Evolutionary conservation across 2,888 invertebrate species (phyloP).

Genomic region (Phymatocera aterrima): DNA sequence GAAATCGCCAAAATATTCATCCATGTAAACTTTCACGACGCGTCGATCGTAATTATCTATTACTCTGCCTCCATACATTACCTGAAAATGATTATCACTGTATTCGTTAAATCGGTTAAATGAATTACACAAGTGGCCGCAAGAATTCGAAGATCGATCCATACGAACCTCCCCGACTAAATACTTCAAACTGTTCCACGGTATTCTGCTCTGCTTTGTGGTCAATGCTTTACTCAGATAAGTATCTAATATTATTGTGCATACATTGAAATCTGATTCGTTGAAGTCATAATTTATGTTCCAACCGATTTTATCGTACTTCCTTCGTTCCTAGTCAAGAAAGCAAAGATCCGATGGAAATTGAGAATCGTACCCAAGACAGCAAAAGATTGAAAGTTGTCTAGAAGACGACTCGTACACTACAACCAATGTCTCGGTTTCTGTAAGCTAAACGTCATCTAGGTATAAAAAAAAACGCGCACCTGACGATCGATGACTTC

Average conservation of each 20-base stretch:
- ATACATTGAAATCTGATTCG: conserved; percentile 94
- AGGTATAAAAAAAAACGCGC: no score
- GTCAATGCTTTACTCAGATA: conserved; percentile 86
- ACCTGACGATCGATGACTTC: no score
- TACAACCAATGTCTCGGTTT: no score
- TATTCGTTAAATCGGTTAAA: conserved; percentile 24
- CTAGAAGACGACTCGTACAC: no score
- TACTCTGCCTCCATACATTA: conserved; percentile 96
- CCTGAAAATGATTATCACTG: conserved; percentile 74
- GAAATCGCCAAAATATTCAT: conserved; percentile 96
- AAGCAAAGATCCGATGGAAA: neutral
- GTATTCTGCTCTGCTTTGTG: conserved; percentile 80
- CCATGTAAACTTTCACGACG: conserved; percentile 91
- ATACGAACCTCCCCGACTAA: conserved; percentile 88
- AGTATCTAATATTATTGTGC: conserved; percentile 89
- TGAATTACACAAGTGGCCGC: neutral
- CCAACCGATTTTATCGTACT: conserved; percentile 97
- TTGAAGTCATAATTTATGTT: conserved; percentile 96
- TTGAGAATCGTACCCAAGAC: neutral
- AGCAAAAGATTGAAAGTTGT: no score
- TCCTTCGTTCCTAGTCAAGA: conserved; percentile 85
- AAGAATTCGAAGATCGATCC: neutral
- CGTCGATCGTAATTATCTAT: conserved; percentile 94
- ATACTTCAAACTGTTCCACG: conserved; percentile 95
- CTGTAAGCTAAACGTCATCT: no score